Evolutionary conservation across 2,888 invertebrate genomes (phyloP).

Genomic region (Palloptera scutellata): DNA sequence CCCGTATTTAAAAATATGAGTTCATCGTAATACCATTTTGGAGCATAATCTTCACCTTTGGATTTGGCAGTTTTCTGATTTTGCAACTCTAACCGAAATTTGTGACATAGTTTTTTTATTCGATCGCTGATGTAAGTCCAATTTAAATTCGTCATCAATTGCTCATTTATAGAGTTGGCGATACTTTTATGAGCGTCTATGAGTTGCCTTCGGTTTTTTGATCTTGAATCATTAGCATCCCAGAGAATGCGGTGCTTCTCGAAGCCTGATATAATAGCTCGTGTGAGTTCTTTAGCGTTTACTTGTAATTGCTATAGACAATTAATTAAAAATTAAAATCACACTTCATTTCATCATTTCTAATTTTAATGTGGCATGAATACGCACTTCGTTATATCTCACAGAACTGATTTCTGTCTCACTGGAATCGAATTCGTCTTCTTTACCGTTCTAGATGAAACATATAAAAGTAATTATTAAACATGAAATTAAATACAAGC

Average conservation of each 20-base stretch:
- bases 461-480: not conserved
- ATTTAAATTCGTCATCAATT: constrained; percentile 25
- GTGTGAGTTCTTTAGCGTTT: too few relatives aligned
- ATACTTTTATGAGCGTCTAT: constrained; percentile 29
- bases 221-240: constrained; percentile 26
- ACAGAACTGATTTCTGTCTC: too few relatives aligned
- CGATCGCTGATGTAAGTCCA: constrained; percentile 23
- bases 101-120: constrained; percentile 29
- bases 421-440: too few relatives aligned
- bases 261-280: constrained; percentile 30
- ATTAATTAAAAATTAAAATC: not conserved
- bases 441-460: too few relatives aligned
- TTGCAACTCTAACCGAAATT: constrained; percentile 35
- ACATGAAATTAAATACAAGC: too few relatives aligned
- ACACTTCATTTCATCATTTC: constrained; percentile 13
- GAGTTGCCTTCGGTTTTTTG: constrained; percentile 28
- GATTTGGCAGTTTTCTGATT: constrained; percentile 13
- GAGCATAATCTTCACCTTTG: constrained; percentile 7
- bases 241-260: constrained; percentile 32
- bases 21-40: constrained; percentile 37
- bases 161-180: constrained; percentile 27
- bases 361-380: too few relatives aligned
- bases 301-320: too few relatives aligned
- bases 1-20: constrained; percentile 32
- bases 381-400: too few relatives aligned